Percentiles rank a stretch among this genome's conserved stretches.
Conservation (phyloP, 2,797 vertebrate genomes). For the Eidolon dupreanum region DNA sequence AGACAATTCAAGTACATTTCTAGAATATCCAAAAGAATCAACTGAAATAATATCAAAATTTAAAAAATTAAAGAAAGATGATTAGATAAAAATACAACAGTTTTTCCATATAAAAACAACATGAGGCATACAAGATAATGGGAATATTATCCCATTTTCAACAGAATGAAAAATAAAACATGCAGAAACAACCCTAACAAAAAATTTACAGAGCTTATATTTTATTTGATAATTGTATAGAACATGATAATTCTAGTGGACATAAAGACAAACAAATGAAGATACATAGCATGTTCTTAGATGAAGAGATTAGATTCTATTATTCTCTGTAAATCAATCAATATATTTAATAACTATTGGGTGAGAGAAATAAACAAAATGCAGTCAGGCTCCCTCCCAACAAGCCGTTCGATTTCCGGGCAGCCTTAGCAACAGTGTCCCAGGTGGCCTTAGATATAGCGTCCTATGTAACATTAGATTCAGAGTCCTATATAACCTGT, state of each 20-base stretch:
- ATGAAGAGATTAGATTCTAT: not conserved
- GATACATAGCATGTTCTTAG: not conserved
- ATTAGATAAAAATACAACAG: not conserved
- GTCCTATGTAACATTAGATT: too few relatives aligned
- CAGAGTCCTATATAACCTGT: too few relatives aligned
- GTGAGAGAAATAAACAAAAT: too few relatives aligned
- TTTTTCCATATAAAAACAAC: not conserved
- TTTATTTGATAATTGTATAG: not conserved
- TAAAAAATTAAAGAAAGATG: not conserved
- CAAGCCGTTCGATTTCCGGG: too few relatives aligned
- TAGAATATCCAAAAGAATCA: not conserved
- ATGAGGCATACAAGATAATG: not conserved
- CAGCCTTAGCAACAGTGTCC: too few relatives aligned
- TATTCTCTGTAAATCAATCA: not conserved
- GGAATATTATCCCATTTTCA: not conserved
- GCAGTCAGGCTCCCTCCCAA: too few relatives aligned
- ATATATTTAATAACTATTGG: not conserved
- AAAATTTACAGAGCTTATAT: not conserved
- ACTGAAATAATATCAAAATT: not conserved
- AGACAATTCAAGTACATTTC: not conserved
- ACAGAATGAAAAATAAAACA: not conserved
- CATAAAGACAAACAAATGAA: not conserved
- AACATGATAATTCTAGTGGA: not conserved
- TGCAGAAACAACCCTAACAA: not conserved
- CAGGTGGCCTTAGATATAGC: too few relatives aligned